These are phyloP conservation scores for Pherbina coryleti DNA, from an alignment of 2,888 invertebrate genomes.

Conservation along the genomic window DNA sequence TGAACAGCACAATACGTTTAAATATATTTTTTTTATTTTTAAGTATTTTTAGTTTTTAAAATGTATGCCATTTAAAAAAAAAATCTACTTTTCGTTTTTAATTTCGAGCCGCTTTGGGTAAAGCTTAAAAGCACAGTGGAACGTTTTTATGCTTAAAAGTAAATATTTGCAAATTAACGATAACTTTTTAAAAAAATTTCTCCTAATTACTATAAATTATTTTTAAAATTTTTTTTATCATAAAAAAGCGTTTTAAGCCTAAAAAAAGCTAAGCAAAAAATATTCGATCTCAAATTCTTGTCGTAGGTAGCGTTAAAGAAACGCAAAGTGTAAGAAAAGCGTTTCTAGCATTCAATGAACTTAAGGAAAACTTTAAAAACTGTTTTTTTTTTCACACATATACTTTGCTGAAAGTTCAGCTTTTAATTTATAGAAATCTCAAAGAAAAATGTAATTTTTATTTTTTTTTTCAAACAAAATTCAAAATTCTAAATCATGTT, in stretches of 20 bases:
- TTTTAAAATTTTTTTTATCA: background rate
- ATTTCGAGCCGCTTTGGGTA: background rate
- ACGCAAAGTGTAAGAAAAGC: background rate
- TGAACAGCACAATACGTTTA: conserved; percentile 26
- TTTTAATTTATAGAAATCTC: background rate
- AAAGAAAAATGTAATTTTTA: conserved; percentile 28
- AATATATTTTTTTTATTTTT: conserved; percentile 36
- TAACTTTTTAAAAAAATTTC: background rate
- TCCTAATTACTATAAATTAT: background rate
- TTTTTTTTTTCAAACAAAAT: conserved; percentile 60
- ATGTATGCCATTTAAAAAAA: background rate
- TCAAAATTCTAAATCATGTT: conserved; percentile 66
- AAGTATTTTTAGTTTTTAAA: conserved; percentile 23
- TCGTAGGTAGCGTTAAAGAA: background rate
- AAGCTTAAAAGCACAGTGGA: conserved; percentile 47
- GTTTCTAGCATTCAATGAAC: conserved; percentile 28
- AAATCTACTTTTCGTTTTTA: background rate
- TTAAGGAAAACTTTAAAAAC: conserved; percentile 10
- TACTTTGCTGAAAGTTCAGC: background rate
- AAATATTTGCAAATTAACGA: background rate
- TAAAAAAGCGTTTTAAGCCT: conserved; percentile 45
- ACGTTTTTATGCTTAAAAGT: background rate
- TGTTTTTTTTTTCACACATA: conserved; percentile 30
- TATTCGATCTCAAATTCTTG: conserved; percentile 6
- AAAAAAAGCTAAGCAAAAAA: conserved; percentile 33